phyloP scores from a whole-genome alignment of 2,113 vertebrate genomes.

The Pseudorasbora parva region DNA sequence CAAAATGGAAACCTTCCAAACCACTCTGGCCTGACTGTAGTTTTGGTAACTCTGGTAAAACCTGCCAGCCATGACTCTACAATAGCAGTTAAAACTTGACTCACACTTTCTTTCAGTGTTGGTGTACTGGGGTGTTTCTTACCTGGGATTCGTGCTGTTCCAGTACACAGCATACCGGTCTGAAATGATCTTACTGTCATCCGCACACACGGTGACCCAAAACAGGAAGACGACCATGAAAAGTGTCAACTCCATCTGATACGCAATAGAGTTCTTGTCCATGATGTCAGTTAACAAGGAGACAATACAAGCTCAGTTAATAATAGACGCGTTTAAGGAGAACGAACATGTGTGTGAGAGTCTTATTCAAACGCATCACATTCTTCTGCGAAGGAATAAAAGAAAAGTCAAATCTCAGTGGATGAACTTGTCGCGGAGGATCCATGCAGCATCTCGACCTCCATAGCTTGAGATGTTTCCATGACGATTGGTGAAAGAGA shows the following conservation, averaged over 20 bases:
- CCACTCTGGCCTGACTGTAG: not conserved
- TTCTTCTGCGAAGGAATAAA: constrained; percentile 7
- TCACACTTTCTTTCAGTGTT: not conserved
- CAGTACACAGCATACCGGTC: constrained; percentile 91
- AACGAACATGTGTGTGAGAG: constrained; percentile 20
- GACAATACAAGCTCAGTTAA: not conserved
- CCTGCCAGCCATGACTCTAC: not conserved
- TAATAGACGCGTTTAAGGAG: not conserved
- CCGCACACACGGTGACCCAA: constrained; percentile 81
- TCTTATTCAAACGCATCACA: constrained; percentile 40
- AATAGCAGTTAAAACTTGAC: not conserved
- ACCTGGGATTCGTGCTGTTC: constrained; percentile 94
- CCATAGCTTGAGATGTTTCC: constrained; percentile 30
- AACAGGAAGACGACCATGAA: constrained; percentile 78
- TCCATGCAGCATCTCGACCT: constrained; percentile 39
- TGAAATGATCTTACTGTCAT: constrained; percentile 84
- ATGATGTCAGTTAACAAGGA: constrained; percentile 46
- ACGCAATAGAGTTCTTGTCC: constrained; percentile 66
- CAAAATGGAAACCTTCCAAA: not conserved
- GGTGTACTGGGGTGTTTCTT: constrained; percentile 56
- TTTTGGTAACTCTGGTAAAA: not conserved
- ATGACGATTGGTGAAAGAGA: constrained; percentile 27
- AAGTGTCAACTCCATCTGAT: constrained; percentile 78
- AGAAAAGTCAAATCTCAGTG: constrained; percentile 31
- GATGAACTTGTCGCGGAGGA: constrained; percentile 1